A percentile compares a stretch with the other conserved stretches of the same genome.
These are phyloP conservation scores for Nannobrachium achirus DNA, from an alignment of 2,113 vertebrate species.

Conservation along the genomic window DNA sequence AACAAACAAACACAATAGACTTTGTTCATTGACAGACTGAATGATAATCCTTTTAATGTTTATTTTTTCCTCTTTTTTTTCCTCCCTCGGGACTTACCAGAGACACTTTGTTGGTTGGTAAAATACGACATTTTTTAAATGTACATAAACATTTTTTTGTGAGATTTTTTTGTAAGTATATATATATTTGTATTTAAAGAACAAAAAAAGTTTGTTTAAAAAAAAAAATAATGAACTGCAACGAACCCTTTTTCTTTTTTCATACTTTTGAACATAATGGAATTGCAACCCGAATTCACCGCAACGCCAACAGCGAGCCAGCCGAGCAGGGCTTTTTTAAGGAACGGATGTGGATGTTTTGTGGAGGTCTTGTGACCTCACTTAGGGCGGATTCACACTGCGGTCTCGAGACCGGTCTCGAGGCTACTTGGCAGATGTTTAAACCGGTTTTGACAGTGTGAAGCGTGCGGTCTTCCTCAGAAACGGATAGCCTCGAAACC, in stretches of 20 bases:
- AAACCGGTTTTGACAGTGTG: no score
- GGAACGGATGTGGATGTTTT: constrained; percentile 15
- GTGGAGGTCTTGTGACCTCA: constrained; percentile 43
- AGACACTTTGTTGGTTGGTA: constrained; percentile 38
- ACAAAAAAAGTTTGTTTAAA: constrained; percentile 33
- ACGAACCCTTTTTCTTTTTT: constrained; percentile 26
- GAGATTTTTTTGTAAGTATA: constrained; percentile 93
- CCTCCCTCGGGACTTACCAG: constrained; percentile 34
- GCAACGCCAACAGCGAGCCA: constrained; percentile 43
- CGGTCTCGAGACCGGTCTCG: no score
- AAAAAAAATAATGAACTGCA: constrained; percentile 10
- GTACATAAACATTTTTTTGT: constrained; percentile 89
- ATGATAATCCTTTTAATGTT: constrained; percentile 53
- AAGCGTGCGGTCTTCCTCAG: no score
- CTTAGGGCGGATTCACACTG: no score
- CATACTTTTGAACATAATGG: constrained; percentile 44
- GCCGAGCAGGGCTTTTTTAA: constrained; percentile 32
- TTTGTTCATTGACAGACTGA: constrained; percentile 48
- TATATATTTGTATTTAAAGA: constrained; percentile 98
- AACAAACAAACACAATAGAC: neutral
- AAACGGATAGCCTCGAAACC: no score
- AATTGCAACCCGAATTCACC: constrained; percentile 40
- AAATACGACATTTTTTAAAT: constrained; percentile 69
- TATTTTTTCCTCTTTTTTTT: constrained; percentile 24
- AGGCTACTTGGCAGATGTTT: no score